Base-by-base conservation (phyloP, 2,888 invertebrate genomes). In the Hyalella azteca region DNA sequence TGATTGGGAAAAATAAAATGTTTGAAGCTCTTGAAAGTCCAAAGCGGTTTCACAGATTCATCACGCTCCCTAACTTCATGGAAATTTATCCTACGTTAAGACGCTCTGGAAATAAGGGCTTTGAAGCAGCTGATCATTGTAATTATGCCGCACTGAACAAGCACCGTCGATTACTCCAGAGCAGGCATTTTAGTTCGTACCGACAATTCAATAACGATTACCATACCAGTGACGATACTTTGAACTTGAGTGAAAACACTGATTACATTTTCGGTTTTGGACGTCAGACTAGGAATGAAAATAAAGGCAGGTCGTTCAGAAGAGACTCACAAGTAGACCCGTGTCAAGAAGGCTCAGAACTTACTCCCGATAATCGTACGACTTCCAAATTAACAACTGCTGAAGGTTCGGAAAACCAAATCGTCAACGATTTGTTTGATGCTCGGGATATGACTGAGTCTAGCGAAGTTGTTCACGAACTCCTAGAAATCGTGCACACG, bases 401-500 rank as follows among this genome's bases (percentile, higher is more conserved):
- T 29, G 13, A 29, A 11, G 41, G 29, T 36, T 41, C 9, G 22
- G 45, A 41, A 7, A 22, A 39, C n/a, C 40, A 75, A 22, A 36
- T n/a, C 36, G 11, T 29, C 22, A 39, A 45, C 9, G 40, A 45
- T 26, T 13, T 19, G 9, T 40, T 40, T 45, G 19, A 32, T 4
- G 45, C 40, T 39, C 26, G 75, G 19, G 45, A n/a, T 1, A 75
- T 66, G 66, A 29, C 75, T 2, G 75, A 75, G 29, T 41, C 75
- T 2, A 75, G 75, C 45, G 75, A 45, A 75, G 45, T 75, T 0
- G 45, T 75, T 19, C 26, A 75, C 13, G 75, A 75, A 41, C 75
- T 75, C 9, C 40, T 75, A 13, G 45, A 75, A 26, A 75, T 75
- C n/a, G 75, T 75, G 36, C 66, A 66, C n/a, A 66, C 66, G 7